Base-by-base conservation (phyloP, 92 coral and sea anemone species). In the Heliopora coerulea region DNA sequence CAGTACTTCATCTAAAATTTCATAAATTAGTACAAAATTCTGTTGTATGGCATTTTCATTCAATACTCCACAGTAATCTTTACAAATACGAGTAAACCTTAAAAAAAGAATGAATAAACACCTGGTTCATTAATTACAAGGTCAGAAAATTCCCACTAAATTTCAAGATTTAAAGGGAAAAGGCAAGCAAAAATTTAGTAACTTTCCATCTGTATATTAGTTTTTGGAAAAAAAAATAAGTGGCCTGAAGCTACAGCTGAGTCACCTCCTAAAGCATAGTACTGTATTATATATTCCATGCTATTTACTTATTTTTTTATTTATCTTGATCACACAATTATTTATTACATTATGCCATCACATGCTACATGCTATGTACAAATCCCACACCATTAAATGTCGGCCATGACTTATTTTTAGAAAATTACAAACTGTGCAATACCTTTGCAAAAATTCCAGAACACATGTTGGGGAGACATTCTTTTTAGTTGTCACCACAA, bases 51-150 rank as follows among this genome's bases (percentile, higher is more conserved):
- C 75, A 48, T 95, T 91, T 74, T 95, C 99, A 88, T 90, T 88
- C 3, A 95, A 83, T 25, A 95, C 86, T 32, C 99, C 99, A 86
- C 99, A 95, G 50, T 95, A 95, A 42, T 95, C 99, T 50, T 90
- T 95, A 61, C 99, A 95, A 5, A 95, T 70, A 83, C 62, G 79
- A 83, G 64, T 87, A 84, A 68, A 95, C 73, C 84, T 96, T 91
- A 68, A 15, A 33, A 32, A 58, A 24, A n/a, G n/a, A n/a, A n/a
- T n/a, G n/a, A n/a, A n/a, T n/a, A n/a, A n/a, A 80, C 29, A 64
- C 18, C 31, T 34, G 54, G 19, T 49, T 19, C 18, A 49, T 23
- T 0, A 21, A 46, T 4, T 28, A 14, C 28, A 17, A 4, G 1
- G 25, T 3, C 32, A 14, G 4, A 33, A 17, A 65, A 18, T 44